phyloP scores from a whole-genome alignment of 2,797 vertebrate species.

The Sylvia borin region DNA sequence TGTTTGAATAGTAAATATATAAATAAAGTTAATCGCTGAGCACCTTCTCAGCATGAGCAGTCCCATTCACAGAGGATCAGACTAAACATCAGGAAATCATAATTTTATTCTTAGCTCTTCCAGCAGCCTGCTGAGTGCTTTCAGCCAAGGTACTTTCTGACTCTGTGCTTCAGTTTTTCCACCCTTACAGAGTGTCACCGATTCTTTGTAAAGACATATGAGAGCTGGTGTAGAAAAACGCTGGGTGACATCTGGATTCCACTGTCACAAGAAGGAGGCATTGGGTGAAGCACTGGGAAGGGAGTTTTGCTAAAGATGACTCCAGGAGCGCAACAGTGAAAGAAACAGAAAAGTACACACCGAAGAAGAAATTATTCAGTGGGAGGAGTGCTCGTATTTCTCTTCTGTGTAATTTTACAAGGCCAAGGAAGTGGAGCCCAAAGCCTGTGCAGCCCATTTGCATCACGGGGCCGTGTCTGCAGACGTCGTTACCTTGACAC shows the following conservation, averaged over 20 bases:
- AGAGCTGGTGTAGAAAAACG: neutral
- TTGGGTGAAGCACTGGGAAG: neutral
- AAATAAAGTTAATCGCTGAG: neutral
- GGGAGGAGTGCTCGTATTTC: neutral
- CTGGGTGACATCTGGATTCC: neutral
- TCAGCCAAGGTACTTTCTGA: conserved; percentile 36
- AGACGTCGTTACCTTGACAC: conserved; percentile 59
- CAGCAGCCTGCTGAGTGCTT: neutral
- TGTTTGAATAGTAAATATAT: conserved; percentile 25
- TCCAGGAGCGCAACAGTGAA: neutral
- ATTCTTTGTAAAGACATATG: neutral
- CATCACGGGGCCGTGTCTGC: neutral
- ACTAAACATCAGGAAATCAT: conserved; percentile 27
- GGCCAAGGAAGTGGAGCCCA: neutral
- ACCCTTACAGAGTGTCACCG: neutral
- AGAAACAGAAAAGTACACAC: neutral
- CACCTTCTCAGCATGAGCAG: conserved; percentile 27
- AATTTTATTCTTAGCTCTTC: conserved; percentile 38
- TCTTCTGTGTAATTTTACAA: neutral
- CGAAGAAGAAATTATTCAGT: neutral
- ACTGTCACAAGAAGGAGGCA: neutral
- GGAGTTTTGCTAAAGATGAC: neutral
- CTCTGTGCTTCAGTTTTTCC: conserved; percentile 35
- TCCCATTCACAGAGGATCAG: conserved; percentile 17
- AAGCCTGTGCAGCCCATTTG: neutral